Evolutionary conservation across 2,113 vertebrate genomes (phyloP), one percentile per base, ranked within the genome.

Genomic region (Fregata magnificens): DNA sequence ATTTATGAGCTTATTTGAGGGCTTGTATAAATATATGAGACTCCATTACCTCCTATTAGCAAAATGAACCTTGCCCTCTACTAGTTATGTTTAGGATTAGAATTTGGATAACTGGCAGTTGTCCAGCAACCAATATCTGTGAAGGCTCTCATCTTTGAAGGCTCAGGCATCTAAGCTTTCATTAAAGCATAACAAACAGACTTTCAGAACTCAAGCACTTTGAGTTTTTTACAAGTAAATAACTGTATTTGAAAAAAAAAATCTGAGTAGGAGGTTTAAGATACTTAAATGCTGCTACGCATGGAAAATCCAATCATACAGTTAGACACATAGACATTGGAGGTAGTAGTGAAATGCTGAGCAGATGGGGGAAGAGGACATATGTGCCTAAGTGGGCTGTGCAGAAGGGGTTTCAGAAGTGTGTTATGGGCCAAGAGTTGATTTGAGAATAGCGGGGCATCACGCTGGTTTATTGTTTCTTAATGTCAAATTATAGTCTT

Each of bases 291-390:
- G 26, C 11, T 77, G 24, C 13, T 89, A 81, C 4, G 6, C 40
- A 56, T 67, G 25, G 67, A 90, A 93, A 92, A 96, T 87, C 47
- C 56, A 86, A 7, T 79, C 73, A 76, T 78, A 40, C 34, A 66
- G 31, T 72, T 81, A 47, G 20, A 63, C 24, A 81, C 32, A 73
- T 5, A 95, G 49, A 59, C 11, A 6, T 19, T 69, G 56, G 31
- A 88, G 28, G 47, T 53, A 87, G 50, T 32, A 31, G 36, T 84
- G 53, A 95, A 82, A 61, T 56, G 32, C 36, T 87, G 83, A 97
- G 81, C 83, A 95, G 80, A 92, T 85, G 83, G 72, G 26, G 53
- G 42, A 91, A 97, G 24, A 91, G 36, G 56, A 74, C 89, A 79
- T 95, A 82, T 89, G 86, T 82, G 59, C 26, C 32, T 92, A 92